Evolutionary conservation across 2,797 vertebrate genomes (phyloP).

Genomic region (Sitta carolinensis): DNA sequence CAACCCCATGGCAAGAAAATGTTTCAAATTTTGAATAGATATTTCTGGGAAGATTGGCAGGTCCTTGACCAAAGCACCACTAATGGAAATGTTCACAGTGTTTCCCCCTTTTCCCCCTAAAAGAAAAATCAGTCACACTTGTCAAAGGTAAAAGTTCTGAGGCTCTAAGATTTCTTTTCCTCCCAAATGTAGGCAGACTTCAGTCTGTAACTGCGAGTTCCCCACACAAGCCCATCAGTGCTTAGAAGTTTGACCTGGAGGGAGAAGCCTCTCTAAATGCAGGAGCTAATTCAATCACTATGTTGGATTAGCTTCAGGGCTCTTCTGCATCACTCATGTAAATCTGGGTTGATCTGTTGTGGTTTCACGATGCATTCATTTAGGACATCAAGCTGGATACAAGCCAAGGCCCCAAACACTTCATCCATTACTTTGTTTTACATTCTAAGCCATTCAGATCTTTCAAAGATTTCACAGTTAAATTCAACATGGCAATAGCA

Average conservation of each 20-base stretch:
- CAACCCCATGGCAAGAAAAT: background rate
- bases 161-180: slow-evolving; percentile 18
- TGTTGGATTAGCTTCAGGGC: slow-evolving; percentile 61
- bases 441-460: background rate
- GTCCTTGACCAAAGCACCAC: background rate
- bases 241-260: slow-evolving; percentile 51
- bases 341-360: slow-evolving; percentile 64
- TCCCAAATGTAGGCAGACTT: background rate
- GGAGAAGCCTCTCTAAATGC: slow-evolving; percentile 49
- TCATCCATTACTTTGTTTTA: slow-evolving; percentile 34
- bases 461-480: slow-evolving; percentile 34
- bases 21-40: slow-evolving; percentile 30
- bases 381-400: slow-evolving; percentile 53
- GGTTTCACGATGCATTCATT: slow-evolving; percentile 59
- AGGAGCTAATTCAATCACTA: slow-evolving; percentile 66
- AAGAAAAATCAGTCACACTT: slow-evolving; percentile 46
- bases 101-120: background rate
- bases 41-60: slow-evolving; percentile 40
- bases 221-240: background rate
- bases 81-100: background rate
- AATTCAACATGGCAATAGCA: slow-evolving; percentile 11
- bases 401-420: slow-evolving; percentile 44
- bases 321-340: slow-evolving; percentile 46
- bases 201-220: background rate
- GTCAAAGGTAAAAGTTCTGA: slow-evolving; percentile 44